Conservation (phyloP, 30 jellyfish, hydroid and myxozoan species). For the Clytia hemisphaerica region DNA sequence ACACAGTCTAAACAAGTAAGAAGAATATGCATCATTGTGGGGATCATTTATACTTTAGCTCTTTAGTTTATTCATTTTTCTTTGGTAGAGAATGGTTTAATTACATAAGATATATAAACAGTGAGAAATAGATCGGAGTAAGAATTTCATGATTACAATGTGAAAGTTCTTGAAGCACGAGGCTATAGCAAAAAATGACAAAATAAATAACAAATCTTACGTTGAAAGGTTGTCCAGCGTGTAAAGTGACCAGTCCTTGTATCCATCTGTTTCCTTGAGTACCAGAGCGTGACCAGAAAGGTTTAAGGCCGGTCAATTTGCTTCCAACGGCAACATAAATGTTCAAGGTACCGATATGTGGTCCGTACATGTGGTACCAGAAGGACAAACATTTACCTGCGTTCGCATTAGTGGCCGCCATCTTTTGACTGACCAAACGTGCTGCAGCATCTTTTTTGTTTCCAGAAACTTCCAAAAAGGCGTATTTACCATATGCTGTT, state of each 20-base stretch:
- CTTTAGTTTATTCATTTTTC: too few species aligned
- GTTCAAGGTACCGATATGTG: conserved; percentile 65
- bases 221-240: conserved; percentile 55
- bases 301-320: conserved; percentile 47
- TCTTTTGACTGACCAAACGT: conserved; percentile 39
- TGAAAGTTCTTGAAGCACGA: too few species aligned
- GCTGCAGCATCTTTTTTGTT: conserved; percentile 42
- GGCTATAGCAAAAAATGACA: conserved; percentile 47
- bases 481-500: conserved; percentile 68
- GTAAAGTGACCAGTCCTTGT: conserved; percentile 57
- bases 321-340: conserved; percentile 43
- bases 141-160: too few species aligned
- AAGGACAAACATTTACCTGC: conserved; percentile 62
- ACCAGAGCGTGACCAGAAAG: conserved; percentile 82
- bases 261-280: conserved; percentile 77
- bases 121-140: too few species aligned
- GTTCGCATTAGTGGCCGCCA: conserved; percentile 71
- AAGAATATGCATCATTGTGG: too few species aligned
- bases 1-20: conserved; percentile 36
- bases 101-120: too few species aligned
- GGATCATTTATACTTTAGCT: too few species aligned
- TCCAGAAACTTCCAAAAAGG: conserved; percentile 66
- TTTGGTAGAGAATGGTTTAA: too few species aligned
- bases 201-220: conserved; percentile 12
- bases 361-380: conserved; percentile 95